phyloP scores from a whole-genome alignment of 2,888 invertebrate genomes.

The Callimorpha dominula region DNA sequence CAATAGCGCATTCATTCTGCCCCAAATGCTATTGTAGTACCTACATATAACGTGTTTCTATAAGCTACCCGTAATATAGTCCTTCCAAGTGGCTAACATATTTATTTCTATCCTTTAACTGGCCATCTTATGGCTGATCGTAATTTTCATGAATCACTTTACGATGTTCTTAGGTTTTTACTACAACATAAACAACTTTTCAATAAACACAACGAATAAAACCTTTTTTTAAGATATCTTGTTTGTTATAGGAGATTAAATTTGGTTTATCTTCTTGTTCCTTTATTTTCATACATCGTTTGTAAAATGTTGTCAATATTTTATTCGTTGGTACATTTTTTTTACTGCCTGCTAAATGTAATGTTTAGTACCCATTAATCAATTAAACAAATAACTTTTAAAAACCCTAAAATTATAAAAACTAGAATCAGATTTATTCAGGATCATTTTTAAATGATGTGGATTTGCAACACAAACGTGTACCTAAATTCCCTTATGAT shows the following conservation, averaged over 20 bases:
- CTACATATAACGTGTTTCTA: too few relatives aligned
- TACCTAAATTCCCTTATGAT: neutral
- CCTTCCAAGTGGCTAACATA: neutral
- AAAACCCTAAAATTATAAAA: too few relatives aligned
- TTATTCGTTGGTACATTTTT: neutral
- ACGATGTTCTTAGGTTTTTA: neutral
- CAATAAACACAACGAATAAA: neutral
- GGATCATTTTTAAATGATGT: neutral
- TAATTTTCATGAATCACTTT: neutral
- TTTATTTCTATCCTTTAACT: neutral
- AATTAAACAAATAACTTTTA: too few relatives aligned
- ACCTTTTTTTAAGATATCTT: neutral
- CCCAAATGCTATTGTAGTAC: too few relatives aligned
- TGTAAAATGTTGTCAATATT: neutral
- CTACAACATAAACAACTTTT: neutral
- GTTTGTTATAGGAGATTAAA: neutral
- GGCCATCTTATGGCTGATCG: neutral
- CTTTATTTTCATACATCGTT: neutral
- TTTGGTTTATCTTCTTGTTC: neutral
- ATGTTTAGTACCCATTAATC: too few relatives aligned
- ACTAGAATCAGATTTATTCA: too few relatives aligned
- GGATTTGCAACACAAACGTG: neutral
- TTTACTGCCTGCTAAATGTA: too few relatives aligned
- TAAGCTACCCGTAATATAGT: neutral
- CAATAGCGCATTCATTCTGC: too few relatives aligned